These are phyloP conservation scores for Bellardia bayeri DNA, from an alignment of 2,888 invertebrate species.

Conservation along the genomic window DNA sequence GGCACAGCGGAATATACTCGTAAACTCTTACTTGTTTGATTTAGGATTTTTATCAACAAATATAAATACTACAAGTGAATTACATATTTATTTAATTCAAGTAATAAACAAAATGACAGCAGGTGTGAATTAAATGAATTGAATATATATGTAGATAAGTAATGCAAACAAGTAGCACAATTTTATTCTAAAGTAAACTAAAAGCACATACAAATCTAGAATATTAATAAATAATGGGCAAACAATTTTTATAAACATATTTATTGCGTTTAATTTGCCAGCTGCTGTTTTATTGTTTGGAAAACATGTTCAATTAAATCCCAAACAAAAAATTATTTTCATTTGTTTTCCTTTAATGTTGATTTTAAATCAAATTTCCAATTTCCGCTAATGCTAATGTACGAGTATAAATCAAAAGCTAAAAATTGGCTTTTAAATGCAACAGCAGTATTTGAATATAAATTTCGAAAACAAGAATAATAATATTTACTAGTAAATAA, in stretches of 20 bases:
- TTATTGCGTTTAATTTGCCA: constrained; percentile 60
- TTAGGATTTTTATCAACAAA: constrained; percentile 50
- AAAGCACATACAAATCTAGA: neutral
- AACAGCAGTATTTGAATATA: constrained; percentile 47
- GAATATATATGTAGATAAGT: constrained; percentile 37
- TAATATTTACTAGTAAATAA: constrained; percentile 65
- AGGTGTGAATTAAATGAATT: constrained; percentile 45
- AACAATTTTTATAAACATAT: constrained; percentile 10
- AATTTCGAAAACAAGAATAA: constrained; percentile 44
- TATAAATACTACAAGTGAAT: constrained; percentile 6
- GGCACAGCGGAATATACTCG: no score
- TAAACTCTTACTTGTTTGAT: constrained; percentile 1
- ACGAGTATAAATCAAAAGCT: neutral
- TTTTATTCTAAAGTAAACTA: neutral
- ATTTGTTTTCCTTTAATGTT: constrained; percentile 9
- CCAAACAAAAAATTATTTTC: constrained; percentile 42
- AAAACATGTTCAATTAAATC: constrained; percentile 43
- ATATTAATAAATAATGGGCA: neutral
- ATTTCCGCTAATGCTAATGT: constrained; percentile 56
- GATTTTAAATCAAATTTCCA: constrained; percentile 23
- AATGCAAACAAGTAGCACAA: neutral
- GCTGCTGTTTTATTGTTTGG: constrained; percentile 48
- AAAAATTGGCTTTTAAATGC: constrained; percentile 62
- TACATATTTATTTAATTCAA: constrained; percentile 1
- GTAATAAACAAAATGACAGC: constrained; percentile 23